Base-by-base conservation (phyloP, 2,888 invertebrate genomes). In the Charanyca ferruginea region DNA sequence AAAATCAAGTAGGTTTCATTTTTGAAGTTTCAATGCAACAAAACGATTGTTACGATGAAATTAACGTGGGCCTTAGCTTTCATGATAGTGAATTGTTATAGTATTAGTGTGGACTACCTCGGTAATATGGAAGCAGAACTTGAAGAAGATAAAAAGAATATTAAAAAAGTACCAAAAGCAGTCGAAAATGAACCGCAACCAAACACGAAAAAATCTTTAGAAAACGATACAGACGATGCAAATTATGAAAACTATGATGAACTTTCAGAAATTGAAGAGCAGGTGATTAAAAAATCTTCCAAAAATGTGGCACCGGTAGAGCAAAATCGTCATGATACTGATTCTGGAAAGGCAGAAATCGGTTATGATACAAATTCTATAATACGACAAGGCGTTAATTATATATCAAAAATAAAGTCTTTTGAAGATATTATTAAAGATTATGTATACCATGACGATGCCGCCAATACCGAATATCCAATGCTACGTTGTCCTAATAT, bases 61-160 rank as follows among this genome's bases (percentile, higher is more conserved):
- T 25, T 55, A 44, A 23, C 38, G 5, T 60, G 20, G 32, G 8
- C 66, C 7, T 55, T 77, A 38, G 28, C 59, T 48, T 60, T 74
- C 35, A 35, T 80, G 3, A 71, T 83, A 62, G 20, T 52, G 25
- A 38, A 66, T 32, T 82, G 79, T 73, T 55, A 68, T 55, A 53
- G 77, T 59, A 75, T 90, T 18, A 81, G 85, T 65, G 69, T 84
- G 45, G 90, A 90, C 65, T 91, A 86, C 54, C 54, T 62, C 45
- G 77, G 66, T 41, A 63, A 58, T 57, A 67, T 73, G 28, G 65
- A 79, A 51, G 42, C 59, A 25, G 68, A 66, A 8, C 16, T 7
- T 18, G 45, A 62, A 58, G 60, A 64, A 58, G 60, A 64, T 38
- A 47, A 38, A 42, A 63, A 52, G 41, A 16, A 42, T 20, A 61